Conservation (phyloP, 2,888 invertebrate species). For the Lamellibrachia columna region DNA sequence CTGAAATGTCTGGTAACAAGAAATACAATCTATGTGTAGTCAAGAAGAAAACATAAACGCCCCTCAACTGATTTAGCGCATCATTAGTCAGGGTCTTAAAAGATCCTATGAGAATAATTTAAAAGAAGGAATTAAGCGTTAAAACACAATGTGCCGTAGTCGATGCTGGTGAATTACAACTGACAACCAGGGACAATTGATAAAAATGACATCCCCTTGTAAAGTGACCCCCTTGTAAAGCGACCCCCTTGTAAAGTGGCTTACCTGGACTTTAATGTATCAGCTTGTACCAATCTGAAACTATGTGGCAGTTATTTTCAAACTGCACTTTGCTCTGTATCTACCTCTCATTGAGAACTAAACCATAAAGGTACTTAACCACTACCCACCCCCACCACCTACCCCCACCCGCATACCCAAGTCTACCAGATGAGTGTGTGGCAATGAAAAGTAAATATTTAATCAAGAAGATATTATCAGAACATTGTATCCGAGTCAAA, state of each 20-base stretch:
- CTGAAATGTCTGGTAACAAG: not conserved
- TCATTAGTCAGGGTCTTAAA: not conserved
- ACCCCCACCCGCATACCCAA: not conserved
- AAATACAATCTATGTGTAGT: not conserved
- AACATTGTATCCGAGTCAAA: not conserved
- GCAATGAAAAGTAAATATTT: not conserved
- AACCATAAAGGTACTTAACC: not conserved
- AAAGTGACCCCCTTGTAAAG: not conserved
- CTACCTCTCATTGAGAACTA: not conserved
- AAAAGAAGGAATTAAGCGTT: too few relatives aligned
- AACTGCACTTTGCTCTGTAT: not conserved
- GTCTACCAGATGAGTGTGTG: not conserved
- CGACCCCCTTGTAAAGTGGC: not conserved
- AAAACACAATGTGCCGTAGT: too few relatives aligned
- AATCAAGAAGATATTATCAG: not conserved
- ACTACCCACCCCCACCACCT: not conserved
- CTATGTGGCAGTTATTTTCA: not conserved
- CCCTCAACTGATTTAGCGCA: not conserved
- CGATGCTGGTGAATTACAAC: too few relatives aligned
- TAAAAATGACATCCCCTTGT: not conserved
- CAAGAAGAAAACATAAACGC: not conserved
- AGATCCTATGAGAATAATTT: not conserved
- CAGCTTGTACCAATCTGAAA: not conserved
- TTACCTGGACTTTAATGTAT: not conserved
- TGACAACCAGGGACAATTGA: not conserved